Evolutionary conservation across 1,140 invertebrate species (phyloP), one percentile per base, ranked within the genome.

Genomic region (Drusus annulatus): DNA sequence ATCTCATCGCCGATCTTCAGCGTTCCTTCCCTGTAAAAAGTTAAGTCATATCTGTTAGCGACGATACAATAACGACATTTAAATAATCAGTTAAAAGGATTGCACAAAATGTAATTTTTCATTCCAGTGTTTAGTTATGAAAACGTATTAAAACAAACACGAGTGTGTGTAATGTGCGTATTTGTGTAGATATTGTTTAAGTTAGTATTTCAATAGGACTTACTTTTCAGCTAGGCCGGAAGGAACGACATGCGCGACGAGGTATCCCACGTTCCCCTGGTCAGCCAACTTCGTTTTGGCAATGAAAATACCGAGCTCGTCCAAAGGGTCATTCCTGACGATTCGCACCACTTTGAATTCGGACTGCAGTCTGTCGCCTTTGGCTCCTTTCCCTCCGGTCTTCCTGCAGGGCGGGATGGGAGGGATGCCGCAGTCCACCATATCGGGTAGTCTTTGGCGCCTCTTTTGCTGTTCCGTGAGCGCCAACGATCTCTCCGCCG

Each of bases 301-400:
- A 73, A 97, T 96, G 84, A 95, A 95, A 84, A 97, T 95, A 2
- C 96, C 96, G 17, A 97, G 86, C 86, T 95, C 95, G 84, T 95
- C 93, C 50, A 90, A 88, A 0, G 93, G 90, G 78, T 91, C 90
- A 78, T 90, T 91, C 84, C 94, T 93, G 6, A 91, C 86, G 19
- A 97, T 91, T 83, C 93, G 91, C 10, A 96, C 92, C 23, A 94
- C 90, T 85, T 93, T 92, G 77, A 90, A 90, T 84, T 90, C 89
- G 28, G 86, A 86, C 56, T 86, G 86, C 5, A 83, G 36, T 83
- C 90, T 91, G 58, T 91, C 89, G 23, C 86, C 87, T 71, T 86
- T 89, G 54, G 36, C 80, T 15, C 84, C 85, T 82, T 85, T 90
- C 15, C 80, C 82, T 84, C 17, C 85, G 78, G 85, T 86, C 87